Conservation (phyloP, 2,797 vertebrate genomes). For the Ceryle rudis region DNA sequence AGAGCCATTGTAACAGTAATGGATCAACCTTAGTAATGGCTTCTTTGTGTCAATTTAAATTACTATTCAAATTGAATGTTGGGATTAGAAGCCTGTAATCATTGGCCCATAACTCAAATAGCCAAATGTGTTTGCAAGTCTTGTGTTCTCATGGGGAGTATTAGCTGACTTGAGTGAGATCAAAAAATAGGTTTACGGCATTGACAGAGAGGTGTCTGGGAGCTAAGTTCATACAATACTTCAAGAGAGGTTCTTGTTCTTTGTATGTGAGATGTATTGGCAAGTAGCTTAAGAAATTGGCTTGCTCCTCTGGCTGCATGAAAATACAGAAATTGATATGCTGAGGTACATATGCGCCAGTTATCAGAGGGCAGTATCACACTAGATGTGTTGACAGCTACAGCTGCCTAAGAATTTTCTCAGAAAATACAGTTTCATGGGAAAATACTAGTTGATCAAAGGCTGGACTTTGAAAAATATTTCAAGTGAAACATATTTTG, state of each 20-base stretch:
- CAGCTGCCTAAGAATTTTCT: neutral
- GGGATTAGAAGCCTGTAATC: neutral
- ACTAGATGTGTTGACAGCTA: slow-evolving; percentile 14
- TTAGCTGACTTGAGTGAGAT: neutral
- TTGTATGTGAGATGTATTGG: neutral
- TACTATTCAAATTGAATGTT: slow-evolving; percentile 1
- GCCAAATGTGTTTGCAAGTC: neutral
- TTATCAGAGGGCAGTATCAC: neutral
- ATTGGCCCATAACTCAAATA: neutral
- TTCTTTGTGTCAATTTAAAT: slow-evolving; percentile 43
- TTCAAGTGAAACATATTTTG: neutral
- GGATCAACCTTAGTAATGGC: neutral
- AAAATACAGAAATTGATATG: slow-evolving; percentile 27
- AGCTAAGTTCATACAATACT: neutral
- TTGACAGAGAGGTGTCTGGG: neutral
- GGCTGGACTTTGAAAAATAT: neutral
- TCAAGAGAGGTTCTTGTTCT: neutral
- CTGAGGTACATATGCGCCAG: neutral
- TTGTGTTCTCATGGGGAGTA: neutral
- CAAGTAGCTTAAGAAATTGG: neutral
- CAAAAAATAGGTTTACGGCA: neutral
- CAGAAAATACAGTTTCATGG: neutral
- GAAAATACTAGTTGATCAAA: neutral
- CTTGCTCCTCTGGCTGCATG: neutral
- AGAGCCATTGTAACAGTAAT: slow-evolving; percentile 4